phyloP scores from a whole-genome alignment of 2,797 vertebrate species.

The Uromys caudimaculatus region DNA sequence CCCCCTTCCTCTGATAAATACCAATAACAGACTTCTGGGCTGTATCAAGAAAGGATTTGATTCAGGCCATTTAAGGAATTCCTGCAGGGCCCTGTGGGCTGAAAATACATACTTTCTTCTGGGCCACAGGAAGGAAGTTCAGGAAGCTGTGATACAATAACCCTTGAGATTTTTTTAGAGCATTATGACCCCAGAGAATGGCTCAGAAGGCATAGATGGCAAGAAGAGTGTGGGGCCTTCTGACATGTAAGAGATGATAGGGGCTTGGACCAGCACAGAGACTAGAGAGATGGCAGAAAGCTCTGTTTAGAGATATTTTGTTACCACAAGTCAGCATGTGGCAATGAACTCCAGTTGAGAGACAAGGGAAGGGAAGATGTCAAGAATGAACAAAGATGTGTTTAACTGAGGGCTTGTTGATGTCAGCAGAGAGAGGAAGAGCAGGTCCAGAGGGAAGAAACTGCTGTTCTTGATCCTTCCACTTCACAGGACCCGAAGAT shows the following conservation, averaged over 20 bases:
- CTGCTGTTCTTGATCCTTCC: not conserved
- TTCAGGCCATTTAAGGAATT: not conserved
- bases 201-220: not conserved
- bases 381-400: not conserved
- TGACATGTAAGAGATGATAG: not conserved
- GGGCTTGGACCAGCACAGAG: not conserved
- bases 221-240: not conserved
- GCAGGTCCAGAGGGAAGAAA: not conserved
- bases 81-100: not conserved
- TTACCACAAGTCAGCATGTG: not conserved
- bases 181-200: not conserved
- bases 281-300: not conserved
- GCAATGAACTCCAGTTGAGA: not conserved
- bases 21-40: not conserved
- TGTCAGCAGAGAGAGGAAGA: not conserved
- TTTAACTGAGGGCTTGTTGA: fast-evolving
- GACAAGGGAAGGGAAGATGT: not conserved
- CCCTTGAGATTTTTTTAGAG: not conserved
- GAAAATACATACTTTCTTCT: not conserved
- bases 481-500: not conserved
- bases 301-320: not conserved
- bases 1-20: not conserved
- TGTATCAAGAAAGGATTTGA: not conserved
- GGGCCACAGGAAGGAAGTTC: not conserved
- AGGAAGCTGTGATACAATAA: not conserved